These are phyloP conservation scores for Turritopsis rubra DNA, from an alignment of 30 jellyfish, hydroid and myxozoan species.

Conservation along the genomic window DNA sequence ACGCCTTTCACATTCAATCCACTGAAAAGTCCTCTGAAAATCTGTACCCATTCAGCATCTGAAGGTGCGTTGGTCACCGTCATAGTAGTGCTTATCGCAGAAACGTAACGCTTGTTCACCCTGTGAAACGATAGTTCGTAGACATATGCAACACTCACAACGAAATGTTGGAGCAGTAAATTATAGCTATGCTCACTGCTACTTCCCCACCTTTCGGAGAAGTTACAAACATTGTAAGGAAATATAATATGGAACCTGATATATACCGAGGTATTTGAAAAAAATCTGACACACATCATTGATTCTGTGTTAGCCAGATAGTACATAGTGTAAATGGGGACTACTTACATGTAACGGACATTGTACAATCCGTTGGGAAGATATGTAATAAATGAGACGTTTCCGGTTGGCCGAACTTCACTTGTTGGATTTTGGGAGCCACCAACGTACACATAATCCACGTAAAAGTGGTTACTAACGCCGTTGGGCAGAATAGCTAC, in stretches of 20 bases:
- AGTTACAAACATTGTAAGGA: too few relatives aligned
- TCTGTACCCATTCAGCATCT: slow-evolving; percentile 89
- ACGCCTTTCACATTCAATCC: slow-evolving; percentile 62
- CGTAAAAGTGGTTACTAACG: slow-evolving; percentile 49
- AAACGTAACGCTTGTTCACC: slow-evolving; percentile 64
- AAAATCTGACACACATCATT: too few relatives aligned
- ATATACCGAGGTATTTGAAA: too few relatives aligned
- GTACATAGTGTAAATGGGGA: neutral
- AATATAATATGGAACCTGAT: too few relatives aligned
- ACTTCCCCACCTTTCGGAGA: too few relatives aligned
- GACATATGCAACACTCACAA: too few relatives aligned
- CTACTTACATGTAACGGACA: slow-evolving; percentile 80
- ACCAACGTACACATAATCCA: slow-evolving; percentile 91
- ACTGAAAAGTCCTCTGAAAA: slow-evolving; percentile 82
- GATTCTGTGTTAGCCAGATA: too few relatives aligned
- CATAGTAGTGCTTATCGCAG: slow-evolving; percentile 62
- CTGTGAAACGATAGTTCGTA: slow-evolving; percentile 28
- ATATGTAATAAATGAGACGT: slow-evolving; percentile 51
- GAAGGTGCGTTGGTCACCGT: slow-evolving; percentile 56
- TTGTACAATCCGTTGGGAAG: slow-evolving; percentile 84
- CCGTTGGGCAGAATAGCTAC: slow-evolving; percentile 75
- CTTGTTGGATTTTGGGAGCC: slow-evolving; percentile 89
- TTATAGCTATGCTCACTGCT: too few relatives aligned
- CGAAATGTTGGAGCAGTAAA: too few relatives aligned
- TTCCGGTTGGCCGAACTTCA: slow-evolving; percentile 76